These are phyloP conservation scores for Microtus pennsylvanicus DNA, from an alignment of 2,113 vertebrate species.

Conservation along the genomic window DNA sequence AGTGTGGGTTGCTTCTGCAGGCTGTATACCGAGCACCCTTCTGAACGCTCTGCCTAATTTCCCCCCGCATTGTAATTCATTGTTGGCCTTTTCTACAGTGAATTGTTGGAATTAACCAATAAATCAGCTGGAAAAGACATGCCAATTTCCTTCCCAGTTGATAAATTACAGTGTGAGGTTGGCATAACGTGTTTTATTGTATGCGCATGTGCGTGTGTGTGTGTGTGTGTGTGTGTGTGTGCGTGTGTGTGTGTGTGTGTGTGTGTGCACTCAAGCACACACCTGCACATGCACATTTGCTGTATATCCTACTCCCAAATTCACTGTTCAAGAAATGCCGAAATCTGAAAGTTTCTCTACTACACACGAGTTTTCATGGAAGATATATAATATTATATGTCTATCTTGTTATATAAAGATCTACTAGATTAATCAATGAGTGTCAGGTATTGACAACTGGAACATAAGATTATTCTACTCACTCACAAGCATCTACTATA, in stretches of 20 bases:
- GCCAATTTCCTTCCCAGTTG: constrained; percentile 89
- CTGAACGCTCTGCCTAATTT: constrained; percentile 87
- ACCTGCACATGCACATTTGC: not conserved
- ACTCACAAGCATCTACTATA: constrained; percentile 49
- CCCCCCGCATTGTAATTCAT: constrained; percentile 88
- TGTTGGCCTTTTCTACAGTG: constrained; percentile 90
- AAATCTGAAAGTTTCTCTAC: constrained; percentile 66
- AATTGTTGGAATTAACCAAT: constrained; percentile 90
- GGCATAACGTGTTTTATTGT: constrained; percentile 83
- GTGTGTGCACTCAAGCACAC: not conserved
- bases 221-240: not conserved
- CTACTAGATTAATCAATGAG: constrained; percentile 36
- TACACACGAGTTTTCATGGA: constrained; percentile 65
- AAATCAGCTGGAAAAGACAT: constrained; percentile 90
- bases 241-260: not conserved
- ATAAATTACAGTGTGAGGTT: constrained; percentile 87
- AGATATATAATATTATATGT: constrained; percentile 64
- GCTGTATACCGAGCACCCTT: constrained; percentile 78
- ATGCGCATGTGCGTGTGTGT: not conserved
- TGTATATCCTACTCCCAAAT: constrained; percentile 50
- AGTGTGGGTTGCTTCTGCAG: constrained; percentile 80
- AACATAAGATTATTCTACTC: constrained; percentile 69
- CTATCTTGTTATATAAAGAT: constrained; percentile 46
- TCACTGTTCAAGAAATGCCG: constrained; percentile 74
- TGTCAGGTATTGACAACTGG: constrained; percentile 40